These are phyloP conservation scores for Rhadinocentrus ornatus DNA, from an alignment of 2,797 vertebrate species.

Conservation along the genomic window DNA sequence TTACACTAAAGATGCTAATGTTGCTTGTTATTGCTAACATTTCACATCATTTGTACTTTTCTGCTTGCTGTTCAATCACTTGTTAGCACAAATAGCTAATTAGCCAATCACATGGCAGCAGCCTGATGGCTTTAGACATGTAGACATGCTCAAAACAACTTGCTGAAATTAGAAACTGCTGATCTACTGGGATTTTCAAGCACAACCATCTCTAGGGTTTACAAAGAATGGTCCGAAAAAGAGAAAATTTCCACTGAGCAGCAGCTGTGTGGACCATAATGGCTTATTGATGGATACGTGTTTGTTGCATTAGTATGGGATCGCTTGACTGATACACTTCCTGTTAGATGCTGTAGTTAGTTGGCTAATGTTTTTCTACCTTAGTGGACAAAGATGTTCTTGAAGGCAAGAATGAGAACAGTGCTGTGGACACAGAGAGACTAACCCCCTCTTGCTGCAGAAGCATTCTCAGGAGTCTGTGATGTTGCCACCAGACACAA, in stretches of 20 bases:
- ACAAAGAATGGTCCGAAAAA: neutral
- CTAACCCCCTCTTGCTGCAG: slow-evolving; percentile 1
- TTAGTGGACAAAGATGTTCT: neutral
- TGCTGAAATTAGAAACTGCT: neutral
- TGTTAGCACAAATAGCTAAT: too few relatives aligned
- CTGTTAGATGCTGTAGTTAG: neutral
- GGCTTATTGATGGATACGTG: neutral
- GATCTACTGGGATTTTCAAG: neutral
- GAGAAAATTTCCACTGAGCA: too few relatives aligned
- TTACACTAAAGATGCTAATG: neutral
- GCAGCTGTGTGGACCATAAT: too few relatives aligned
- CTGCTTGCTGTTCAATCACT: neutral
- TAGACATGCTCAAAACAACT: neutral
- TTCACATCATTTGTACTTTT: neutral
- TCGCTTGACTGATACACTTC: neutral
- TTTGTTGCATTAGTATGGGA: neutral
- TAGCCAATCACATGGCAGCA: too few relatives aligned
- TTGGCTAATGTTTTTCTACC: neutral
- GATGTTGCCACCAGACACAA: slow-evolving; percentile 10
- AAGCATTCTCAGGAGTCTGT: neutral
- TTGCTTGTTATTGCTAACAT: neutral
- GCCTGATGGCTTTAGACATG: neutral
- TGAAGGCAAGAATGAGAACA: slow-evolving; percentile 9
- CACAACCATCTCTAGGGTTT: neutral
- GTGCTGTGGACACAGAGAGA: neutral